Evolutionary conservation across 2,888 invertebrate genomes (phyloP).

Genomic region (Hybos culiciformis): DNA sequence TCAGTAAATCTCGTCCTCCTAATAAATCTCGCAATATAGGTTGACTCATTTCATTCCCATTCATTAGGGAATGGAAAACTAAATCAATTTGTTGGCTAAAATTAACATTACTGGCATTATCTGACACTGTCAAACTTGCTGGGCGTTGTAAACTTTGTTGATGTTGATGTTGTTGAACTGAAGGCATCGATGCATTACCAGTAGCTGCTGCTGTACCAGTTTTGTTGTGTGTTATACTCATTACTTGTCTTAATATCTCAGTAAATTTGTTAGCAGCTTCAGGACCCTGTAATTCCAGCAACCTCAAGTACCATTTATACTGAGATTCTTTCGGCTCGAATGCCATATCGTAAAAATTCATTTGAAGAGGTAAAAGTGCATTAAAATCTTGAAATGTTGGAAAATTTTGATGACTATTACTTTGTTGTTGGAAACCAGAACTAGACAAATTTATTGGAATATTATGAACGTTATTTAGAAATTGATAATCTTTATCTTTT

Average conservation of each 20-base stretch:
- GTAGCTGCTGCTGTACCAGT: slow-evolving; percentile 14
- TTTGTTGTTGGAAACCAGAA: slow-evolving; percentile 19
- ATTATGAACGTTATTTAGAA: slow-evolving; percentile 42
- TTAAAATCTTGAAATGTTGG: slow-evolving; percentile 25
- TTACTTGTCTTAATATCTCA: slow-evolving; percentile 32
- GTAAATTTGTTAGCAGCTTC: slow-evolving; percentile 44
- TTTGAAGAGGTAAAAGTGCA: slow-evolving; percentile 41
- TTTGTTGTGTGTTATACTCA: slow-evolving; percentile 25
- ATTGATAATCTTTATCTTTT: slow-evolving; percentile 41
- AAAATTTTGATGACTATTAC: slow-evolving; percentile 16
- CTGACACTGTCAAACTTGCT: slow-evolving; percentile 9
- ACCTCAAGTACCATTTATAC: slow-evolving; percentile 42
- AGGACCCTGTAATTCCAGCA: slow-evolving; percentile 40
- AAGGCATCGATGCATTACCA: slow-evolving; percentile 15
- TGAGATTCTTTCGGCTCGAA: slow-evolving; percentile 40
- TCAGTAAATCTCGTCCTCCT: too few species aligned
- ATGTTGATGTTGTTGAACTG: slow-evolving; percentile 12
- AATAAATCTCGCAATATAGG: slow-evolving; percentile 32
- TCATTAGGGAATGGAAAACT: slow-evolving; percentile 34
- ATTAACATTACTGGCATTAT: slow-evolving; percentile 18
- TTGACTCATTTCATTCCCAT: slow-evolving; percentile 33
- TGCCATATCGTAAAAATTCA: slow-evolving; percentile 43
- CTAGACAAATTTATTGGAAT: slow-evolving; percentile 22
- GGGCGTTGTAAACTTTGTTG: slow-evolving; percentile 1
- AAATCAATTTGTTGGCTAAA: slow-evolving; percentile 35